A percentile compares a stretch with the other conserved stretches of the same genome.
These are phyloP conservation scores for Drosophila prolongata DNA, from an alignment of 2,888 invertebrate species.

Conservation along the genomic window DNA sequence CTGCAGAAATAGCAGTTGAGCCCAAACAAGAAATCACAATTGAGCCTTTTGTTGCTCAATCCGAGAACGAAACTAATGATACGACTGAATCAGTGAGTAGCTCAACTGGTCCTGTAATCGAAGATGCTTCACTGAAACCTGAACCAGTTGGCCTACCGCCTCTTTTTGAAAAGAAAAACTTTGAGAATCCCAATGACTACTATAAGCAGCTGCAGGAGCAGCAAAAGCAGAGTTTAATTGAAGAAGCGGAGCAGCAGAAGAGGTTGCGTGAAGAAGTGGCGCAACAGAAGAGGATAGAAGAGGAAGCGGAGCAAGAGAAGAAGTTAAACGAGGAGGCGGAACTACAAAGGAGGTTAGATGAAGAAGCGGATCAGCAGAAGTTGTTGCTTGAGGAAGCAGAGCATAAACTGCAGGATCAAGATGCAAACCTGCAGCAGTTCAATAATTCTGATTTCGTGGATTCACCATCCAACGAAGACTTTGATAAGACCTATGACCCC, in stretches of 20 bases:
- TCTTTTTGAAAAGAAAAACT: constrained; percentile 54
- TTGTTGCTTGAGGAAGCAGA: not conserved
- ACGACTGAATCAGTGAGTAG: not conserved
- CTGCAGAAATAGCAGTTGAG: not conserved
- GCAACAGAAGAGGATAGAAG: not conserved
- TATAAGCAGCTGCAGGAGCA: constrained; percentile 58
- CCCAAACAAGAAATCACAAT: not conserved
- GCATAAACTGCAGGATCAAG: not conserved
- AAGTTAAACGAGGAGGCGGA: not conserved
- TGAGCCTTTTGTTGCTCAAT: not conserved
- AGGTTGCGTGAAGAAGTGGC: not conserved
- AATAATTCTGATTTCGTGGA: not conserved
- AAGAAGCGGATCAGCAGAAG: not conserved
- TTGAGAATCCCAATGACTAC: constrained; percentile 57
- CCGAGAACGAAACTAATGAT: not conserved
- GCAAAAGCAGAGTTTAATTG: constrained; percentile 6
- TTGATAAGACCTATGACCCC: not conserved
- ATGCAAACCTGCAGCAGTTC: not conserved
- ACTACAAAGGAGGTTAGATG: not conserved
- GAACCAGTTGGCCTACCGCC: constrained; percentile 48
- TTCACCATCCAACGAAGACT: not conserved
- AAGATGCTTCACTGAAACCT: not conserved
- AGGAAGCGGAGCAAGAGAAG: not conserved
- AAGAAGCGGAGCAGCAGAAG: constrained; percentile 29
- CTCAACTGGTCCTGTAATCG: not conserved